A percentile compares a stretch with the other conserved stretches of the same genome.
These are phyloP conservation scores for Coreoperca whiteheadi DNA, from an alignment of 2,113 vertebrate species.

Conservation along the genomic window DNA sequence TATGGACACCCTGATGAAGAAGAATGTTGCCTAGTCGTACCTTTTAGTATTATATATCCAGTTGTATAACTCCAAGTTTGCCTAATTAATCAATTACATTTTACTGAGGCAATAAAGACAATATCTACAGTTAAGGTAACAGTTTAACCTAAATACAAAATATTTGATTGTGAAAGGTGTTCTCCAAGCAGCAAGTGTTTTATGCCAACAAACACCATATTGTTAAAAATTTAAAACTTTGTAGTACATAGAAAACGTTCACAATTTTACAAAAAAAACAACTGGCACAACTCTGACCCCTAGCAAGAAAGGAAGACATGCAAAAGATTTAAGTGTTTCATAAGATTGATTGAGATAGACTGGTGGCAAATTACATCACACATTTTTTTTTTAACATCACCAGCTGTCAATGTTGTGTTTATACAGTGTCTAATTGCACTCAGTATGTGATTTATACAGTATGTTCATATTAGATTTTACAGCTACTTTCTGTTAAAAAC, in stretches of 20 bases:
- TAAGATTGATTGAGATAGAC: neutral
- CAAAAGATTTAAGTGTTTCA: neutral
- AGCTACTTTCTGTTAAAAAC: neutral
- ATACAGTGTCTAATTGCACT: neutral
- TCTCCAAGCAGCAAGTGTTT: neutral
- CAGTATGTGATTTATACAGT: neutral
- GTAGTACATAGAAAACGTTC: neutral
- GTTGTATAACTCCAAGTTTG: neutral
- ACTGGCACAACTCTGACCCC: neutral
- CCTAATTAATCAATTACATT: neutral
- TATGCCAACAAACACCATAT: neutral
- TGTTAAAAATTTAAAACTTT: neutral
- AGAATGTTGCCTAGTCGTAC: neutral
- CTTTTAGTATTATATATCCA: neutral
- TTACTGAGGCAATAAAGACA: neutral
- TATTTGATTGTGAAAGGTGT: neutral
- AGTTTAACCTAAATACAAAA: neutral
- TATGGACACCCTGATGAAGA: too few species aligned
- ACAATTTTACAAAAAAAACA: neutral
- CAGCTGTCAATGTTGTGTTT: neutral
- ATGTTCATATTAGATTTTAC: neutral
- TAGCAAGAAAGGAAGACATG: too few species aligned
- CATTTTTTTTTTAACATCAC: neutral
- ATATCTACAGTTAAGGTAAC: neutral
- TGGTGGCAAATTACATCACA: neutral